phyloP scores from a whole-genome alignment of 2,797 vertebrate genomes.

The Acipenser transmontanus region DNA sequence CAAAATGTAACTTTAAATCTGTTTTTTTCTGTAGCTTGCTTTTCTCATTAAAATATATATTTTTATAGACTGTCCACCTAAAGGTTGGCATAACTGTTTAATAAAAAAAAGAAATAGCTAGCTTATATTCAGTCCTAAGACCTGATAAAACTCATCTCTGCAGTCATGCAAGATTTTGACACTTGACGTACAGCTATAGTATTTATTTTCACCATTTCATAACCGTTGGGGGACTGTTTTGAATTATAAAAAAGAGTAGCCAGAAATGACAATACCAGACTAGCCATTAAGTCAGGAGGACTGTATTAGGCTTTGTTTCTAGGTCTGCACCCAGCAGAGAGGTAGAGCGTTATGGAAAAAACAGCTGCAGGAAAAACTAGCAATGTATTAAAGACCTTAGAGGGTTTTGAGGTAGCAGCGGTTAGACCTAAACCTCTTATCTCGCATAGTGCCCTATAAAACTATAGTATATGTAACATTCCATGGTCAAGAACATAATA shows the following conservation, averaged over 20 bases:
- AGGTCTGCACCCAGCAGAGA: constrained; percentile 61
- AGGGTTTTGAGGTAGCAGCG: constrained; percentile 18
- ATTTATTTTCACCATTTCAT: constrained; percentile 52
- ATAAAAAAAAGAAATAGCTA: too few species aligned
- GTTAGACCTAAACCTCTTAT: background rate
- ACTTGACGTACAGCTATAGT: constrained; percentile 35
- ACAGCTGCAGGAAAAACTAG: constrained; percentile 54
- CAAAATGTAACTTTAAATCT: too few species aligned
- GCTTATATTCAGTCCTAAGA: constrained; percentile 44
- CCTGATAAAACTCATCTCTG: constrained; percentile 20
- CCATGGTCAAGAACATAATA: constrained; percentile 19
- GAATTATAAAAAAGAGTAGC: constrained; percentile 40
- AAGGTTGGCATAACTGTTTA: too few species aligned
- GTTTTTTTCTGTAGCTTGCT: too few species aligned
- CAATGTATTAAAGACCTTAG: constrained; percentile 13
- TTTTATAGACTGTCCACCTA: too few species aligned
- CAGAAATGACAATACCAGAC: constrained; percentile 67
- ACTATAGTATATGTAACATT: constrained; percentile 25
- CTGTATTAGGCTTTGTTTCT: constrained; percentile 61
- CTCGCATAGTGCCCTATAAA: background rate
- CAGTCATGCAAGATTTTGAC: constrained; percentile 43
- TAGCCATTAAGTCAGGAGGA: constrained; percentile 51
- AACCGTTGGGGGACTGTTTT: constrained; percentile 48
- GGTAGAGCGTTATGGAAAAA: constrained; percentile 58
- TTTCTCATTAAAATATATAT: too few species aligned